Conservation (phyloP, 2,113 vertebrate species). For the Tragelaphus strepsiceros region DNA sequence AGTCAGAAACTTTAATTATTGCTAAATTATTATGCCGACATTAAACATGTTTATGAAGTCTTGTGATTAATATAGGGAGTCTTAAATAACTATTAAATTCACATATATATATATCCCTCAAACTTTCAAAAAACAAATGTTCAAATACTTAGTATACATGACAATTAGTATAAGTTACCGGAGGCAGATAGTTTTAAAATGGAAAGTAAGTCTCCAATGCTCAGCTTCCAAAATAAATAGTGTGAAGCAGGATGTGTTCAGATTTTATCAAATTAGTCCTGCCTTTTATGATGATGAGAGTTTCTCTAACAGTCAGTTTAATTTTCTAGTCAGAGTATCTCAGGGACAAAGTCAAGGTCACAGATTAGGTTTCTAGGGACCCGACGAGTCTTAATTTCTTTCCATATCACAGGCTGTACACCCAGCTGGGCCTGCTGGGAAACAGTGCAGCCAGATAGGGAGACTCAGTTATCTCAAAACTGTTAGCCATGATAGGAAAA, state of each 20-base stretch:
- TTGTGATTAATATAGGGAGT: neutral
- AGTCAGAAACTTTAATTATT: neutral
- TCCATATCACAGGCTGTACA: neutral
- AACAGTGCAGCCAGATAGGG: neutral
- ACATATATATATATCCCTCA: neutral
- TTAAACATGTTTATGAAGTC: neutral
- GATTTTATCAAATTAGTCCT: conserved; percentile 27
- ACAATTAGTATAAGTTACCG: neutral
- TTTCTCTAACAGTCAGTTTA: neutral
- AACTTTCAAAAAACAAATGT: neutral
- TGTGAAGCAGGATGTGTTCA: neutral
- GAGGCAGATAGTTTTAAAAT: neutral
- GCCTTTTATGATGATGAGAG: conserved; percentile 28
- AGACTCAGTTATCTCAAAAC: neutral
- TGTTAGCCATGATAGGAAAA: neutral
- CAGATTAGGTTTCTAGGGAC: neutral
- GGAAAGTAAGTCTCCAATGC: neutral
- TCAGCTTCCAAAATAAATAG: neutral
- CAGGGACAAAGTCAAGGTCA: neutral
- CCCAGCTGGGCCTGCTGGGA: neutral
- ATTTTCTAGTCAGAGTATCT: neutral
- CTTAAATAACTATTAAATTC: neutral
- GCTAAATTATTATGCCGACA: neutral
- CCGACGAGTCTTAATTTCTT: neutral
- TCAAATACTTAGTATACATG: neutral